A percentile compares a stretch with the other conserved stretches of the same genome.
Evolutionary conservation across 1,140 invertebrate genomes (phyloP).

Genomic region (Thaumetopoea pityocampa): DNA sequence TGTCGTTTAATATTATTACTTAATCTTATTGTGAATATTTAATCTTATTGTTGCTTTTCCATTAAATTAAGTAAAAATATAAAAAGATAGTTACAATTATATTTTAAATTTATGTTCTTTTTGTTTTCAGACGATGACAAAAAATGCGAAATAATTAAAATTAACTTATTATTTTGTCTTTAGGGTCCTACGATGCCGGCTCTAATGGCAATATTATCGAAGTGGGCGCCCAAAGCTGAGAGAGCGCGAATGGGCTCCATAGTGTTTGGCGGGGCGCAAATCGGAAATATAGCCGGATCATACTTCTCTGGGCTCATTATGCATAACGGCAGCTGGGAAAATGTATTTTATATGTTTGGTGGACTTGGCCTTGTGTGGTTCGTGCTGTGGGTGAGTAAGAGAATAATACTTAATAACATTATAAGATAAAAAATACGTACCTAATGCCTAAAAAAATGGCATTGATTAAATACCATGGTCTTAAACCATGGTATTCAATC

Average conservation of each 20-base stretch:
- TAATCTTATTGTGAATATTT: too few species aligned
- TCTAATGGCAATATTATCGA: constrained; percentile 82
- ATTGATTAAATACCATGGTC: too few species aligned
- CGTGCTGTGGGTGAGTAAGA: constrained; percentile 78
- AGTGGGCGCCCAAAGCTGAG: constrained; percentile 85
- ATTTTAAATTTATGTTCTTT: too few species aligned
- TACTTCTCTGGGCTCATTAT: constrained; percentile 83
- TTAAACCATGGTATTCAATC: too few species aligned
- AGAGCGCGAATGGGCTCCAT: constrained; percentile 83
- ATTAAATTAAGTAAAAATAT: too few species aligned
- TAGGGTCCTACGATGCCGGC: constrained; percentile 88
- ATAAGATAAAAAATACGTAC: neutral
- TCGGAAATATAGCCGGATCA: constrained; percentile 86
- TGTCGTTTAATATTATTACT: too few species aligned
- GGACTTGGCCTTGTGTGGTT: constrained; percentile 83
- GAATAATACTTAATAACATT: neutral
- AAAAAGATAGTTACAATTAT: too few species aligned
- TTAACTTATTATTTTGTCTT: constrained; percentile 32
- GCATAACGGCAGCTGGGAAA: constrained; percentile 82
- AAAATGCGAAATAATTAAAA: neutral
- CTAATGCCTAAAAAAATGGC: too few species aligned
- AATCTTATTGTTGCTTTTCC: too few species aligned
- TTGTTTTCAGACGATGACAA: too few species aligned
- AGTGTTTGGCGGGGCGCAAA: constrained; percentile 83
- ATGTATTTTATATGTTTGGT: constrained; percentile 91